A percentile compares a stretch with the other conserved stretches of the same genome.
Conservation (phyloP, 2,113 vertebrate genomes). For the Melanerpes aurifrons region DNA sequence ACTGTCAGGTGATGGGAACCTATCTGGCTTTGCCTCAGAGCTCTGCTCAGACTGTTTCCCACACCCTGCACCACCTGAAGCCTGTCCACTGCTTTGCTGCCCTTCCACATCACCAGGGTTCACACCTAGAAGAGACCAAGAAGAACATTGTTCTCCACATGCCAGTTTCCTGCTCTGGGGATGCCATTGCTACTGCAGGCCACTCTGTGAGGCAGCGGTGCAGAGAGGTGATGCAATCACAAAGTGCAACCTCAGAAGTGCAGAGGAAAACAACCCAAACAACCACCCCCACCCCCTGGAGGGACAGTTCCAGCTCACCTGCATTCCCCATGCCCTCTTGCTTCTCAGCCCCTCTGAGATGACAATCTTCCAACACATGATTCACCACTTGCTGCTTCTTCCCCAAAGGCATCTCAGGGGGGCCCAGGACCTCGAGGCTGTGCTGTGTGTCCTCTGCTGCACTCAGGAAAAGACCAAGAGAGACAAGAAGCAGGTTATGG, state of each 20-base stretch:
- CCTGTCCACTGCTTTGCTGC: background rate
- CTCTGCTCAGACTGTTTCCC: background rate
- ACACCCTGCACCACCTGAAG: background rate
- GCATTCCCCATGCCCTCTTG: background rate
- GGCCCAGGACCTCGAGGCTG: slow-evolving; percentile 17
- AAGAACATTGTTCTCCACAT: background rate
- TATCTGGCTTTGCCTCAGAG: background rate
- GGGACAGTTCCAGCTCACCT: slow-evolving; percentile 22
- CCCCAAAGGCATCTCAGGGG: background rate
- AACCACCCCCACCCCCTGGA: background rate
- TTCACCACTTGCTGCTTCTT: slow-evolving; percentile 60
- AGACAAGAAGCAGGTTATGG: background rate
- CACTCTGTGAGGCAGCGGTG: background rate
- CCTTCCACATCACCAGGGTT: background rate
- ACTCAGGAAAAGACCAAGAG: background rate
- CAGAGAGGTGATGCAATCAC: background rate
- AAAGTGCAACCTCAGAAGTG: background rate
- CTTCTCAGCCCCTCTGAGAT: slow-evolving; percentile 48
- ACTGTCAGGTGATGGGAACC: slow-evolving; percentile 54
- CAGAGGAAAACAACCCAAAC: background rate
- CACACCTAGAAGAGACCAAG: background rate
- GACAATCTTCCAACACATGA: slow-evolving; percentile 30
- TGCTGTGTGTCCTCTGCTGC: slow-evolving; percentile 31
- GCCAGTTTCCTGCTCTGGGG: background rate
- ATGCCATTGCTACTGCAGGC: background rate